Evolutionary conservation across 2,888 invertebrate species (phyloP).

Genomic region (Tipula vernalis): DNA sequence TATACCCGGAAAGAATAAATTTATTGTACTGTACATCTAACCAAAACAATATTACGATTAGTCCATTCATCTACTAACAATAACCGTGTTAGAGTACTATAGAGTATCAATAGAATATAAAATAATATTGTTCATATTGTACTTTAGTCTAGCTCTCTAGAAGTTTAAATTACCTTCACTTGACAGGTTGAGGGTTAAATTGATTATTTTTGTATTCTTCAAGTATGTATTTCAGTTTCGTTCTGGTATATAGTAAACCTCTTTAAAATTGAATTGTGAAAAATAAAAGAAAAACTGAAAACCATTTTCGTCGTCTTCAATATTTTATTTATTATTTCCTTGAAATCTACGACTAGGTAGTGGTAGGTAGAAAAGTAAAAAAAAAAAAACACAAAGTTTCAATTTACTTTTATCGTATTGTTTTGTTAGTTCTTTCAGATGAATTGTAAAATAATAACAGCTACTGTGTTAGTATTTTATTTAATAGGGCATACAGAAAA

Average conservation of each 20-base stretch:
- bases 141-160: neutral
- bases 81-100: neutral
- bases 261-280: neutral
- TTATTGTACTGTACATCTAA: neutral
- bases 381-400: neutral
- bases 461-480: neutral
- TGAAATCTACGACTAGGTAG: neutral
- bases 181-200: neutral
- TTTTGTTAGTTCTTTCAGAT: neutral
- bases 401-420: neutral
- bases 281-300: neutral
- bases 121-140: neutral
- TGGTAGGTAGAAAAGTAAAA: neutral
- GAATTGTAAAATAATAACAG: neutral
- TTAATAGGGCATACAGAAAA: neutral
- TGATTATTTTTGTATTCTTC: neutral
- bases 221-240: neutral
- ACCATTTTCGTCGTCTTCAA: neutral
- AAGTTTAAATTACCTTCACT: neutral
- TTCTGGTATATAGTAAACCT: neutral
- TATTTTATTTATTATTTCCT: neutral
- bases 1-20: neutral
- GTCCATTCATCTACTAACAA: neutral
- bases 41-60: neutral
- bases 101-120: neutral